Conservation (phyloP, 2,888 invertebrate species). For the Agrotis ipsilon region DNA sequence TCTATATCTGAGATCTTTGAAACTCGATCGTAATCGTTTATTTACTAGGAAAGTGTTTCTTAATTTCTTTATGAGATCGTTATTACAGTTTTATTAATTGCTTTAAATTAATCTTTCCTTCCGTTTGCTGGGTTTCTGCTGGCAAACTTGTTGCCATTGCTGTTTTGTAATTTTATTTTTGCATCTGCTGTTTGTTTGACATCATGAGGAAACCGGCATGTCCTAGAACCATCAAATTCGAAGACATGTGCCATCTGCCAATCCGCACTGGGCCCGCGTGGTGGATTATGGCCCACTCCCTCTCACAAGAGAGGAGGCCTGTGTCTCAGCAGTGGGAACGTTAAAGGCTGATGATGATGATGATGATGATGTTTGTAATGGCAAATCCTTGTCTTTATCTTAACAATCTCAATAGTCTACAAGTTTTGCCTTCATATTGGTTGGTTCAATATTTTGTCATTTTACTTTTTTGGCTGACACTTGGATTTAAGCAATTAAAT, state of each 20-base stretch:
- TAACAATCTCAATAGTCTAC: no score
- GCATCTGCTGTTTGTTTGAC: no score
- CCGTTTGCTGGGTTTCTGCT: conserved; percentile 24
- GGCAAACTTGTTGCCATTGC: conserved; percentile 17
- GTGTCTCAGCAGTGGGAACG: no score
- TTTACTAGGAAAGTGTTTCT: conserved; percentile 55
- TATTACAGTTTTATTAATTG: conserved; percentile 54
- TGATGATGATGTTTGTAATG: neutral
- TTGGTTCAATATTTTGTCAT: neutral
- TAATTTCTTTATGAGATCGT: conserved; percentile 52
- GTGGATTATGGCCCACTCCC: no score
- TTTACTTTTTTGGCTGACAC: neutral
- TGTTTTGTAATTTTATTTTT: conserved; percentile 20
- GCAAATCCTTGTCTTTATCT: neutral
- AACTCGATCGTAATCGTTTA: conserved; percentile 58
- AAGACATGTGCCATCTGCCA: no score
- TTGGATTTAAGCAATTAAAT: no score
- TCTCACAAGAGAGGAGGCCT: no score
- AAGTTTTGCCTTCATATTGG: neutral
- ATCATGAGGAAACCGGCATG: no score
- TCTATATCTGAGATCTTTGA: conserved; percentile 62
- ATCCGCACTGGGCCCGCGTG: no score
- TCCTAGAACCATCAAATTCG: no score
- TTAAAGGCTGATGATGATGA: no score
- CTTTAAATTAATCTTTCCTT: conserved; percentile 36